Evolutionary conservation across 2,888 invertebrate species (phyloP), one percentile per base, ranked within the genome.

Genomic region (Carabus problematicus): DNA sequence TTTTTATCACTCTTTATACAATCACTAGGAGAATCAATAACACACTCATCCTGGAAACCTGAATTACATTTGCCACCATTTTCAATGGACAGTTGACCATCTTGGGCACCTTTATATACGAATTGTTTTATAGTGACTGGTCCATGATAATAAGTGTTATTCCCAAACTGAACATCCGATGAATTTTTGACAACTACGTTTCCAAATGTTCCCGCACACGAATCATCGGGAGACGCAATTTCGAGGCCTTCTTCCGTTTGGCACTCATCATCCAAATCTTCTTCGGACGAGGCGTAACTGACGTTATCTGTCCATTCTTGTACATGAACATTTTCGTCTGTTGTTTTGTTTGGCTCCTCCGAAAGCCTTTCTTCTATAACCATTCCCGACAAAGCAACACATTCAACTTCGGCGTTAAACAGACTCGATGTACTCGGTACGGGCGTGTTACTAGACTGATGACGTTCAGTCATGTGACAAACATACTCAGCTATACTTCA

Each of bases 41-140:
- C 40, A 56, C 3, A 18, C 1, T 11, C 18, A 41, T 58, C 42
- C 41, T 11, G 16, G n/a, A 47, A 66, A 59, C 14, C 56, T 16
- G 60, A 43, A 70, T 62, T 70, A 41, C 64, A 42, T n/a, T 59
- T 40, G 29, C 19, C 70, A 14, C 47, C 58, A 59, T 64, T 58
- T 64, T 66, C 64, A 29, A 64, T 47, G 8, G 79, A 75, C 70
- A 74, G 71, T 70, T 72, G 70, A 71, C 70, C 64, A 14, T 68
- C 67, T 43, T 66, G 60, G 67, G 74, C 75, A 18, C 62, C 69
- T 40, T 61, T 62, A 72, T 89, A 87, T 66, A 91, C 84, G 72
- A 91, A 85, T 78, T 91, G 91, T 77, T 91, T 91, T 74, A 92
- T 91, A 41, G 89, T 90, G 12, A 92, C 91, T 55, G 91, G 91